Percentiles rank a stretch among this genome's conserved stretches.
phyloP scores from a whole-genome alignment of 2,113 vertebrate species.

The Polypterus senegalus region DNA sequence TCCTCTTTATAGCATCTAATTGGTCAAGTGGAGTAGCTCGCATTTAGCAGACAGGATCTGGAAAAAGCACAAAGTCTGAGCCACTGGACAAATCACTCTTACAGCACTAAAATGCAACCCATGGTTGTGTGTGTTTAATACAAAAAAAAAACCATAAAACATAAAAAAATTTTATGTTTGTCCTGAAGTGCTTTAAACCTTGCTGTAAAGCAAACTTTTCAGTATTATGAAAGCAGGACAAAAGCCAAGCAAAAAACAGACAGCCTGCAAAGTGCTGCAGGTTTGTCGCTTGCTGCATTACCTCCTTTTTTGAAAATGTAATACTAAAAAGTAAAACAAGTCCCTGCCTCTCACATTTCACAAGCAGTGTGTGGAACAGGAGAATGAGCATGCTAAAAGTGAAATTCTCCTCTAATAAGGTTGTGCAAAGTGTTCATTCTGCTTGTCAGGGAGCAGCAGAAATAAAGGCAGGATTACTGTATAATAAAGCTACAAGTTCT shows the following conservation, averaged over 20 bases:
- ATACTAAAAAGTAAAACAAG: not conserved
- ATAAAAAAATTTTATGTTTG: too few species aligned
- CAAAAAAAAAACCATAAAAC: too few species aligned
- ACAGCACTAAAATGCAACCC: too few species aligned
- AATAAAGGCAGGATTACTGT: constrained; percentile 2
- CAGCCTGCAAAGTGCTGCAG: too few species aligned
- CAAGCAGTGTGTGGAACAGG: not conserved
- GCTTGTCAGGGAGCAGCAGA: not conserved
- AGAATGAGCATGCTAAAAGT: not conserved
- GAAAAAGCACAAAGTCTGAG: too few species aligned
- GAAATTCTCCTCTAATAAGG: not conserved
- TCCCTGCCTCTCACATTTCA: not conserved
- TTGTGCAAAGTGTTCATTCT: not conserved
- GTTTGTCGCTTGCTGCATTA: not conserved
- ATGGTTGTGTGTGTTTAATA: too few species aligned
- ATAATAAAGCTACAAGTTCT: constrained; percentile 44
- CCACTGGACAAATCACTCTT: too few species aligned
- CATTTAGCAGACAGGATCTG: too few species aligned
- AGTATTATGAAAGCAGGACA: not conserved
- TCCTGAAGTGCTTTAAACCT: too few species aligned
- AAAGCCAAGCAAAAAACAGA: not conserved
- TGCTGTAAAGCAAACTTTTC: too few species aligned
- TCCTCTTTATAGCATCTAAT: too few species aligned
- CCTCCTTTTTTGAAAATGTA: not conserved
- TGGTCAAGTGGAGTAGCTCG: too few species aligned